phyloP scores from a whole-genome alignment of 2,888 invertebrate species.

The Ochlodes sylvanus region DNA sequence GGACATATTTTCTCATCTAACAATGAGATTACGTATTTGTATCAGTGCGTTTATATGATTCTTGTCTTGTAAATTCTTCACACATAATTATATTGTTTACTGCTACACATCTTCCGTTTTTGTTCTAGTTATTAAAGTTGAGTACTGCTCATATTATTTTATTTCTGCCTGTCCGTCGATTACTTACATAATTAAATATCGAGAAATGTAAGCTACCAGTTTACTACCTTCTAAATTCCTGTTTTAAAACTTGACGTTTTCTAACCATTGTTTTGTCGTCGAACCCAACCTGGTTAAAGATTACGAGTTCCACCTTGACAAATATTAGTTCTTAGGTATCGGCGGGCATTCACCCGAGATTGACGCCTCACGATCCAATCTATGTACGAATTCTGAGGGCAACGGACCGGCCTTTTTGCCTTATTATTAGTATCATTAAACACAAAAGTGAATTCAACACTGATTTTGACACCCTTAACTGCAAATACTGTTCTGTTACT shows the following conservation, averaged over 20 bases:
- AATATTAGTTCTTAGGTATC: constrained; percentile 43
- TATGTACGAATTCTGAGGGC: constrained; percentile 56
- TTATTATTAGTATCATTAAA: constrained; percentile 21
- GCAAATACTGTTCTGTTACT: too few species aligned
- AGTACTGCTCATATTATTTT: too few species aligned
- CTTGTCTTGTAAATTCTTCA: constrained; percentile 22
- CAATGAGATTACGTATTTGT: constrained; percentile 36
- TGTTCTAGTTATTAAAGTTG: too few species aligned
- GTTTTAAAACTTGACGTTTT: too few species aligned
- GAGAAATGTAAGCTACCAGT: too few species aligned
- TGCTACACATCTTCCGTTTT: neutral
- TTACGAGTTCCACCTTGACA: constrained; percentile 40
- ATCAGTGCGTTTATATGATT: constrained; percentile 31
- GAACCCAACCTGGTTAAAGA: constrained; percentile 13
- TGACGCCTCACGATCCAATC: constrained; percentile 60
- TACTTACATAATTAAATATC: too few species aligned
- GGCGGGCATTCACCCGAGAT: constrained; percentile 55
- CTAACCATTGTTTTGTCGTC: too few species aligned
- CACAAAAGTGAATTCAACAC: constrained; percentile 14
- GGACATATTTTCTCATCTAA: constrained; percentile 37
- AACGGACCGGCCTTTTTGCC: constrained; percentile 42
- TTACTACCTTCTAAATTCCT: too few species aligned
- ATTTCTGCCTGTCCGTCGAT: too few species aligned
- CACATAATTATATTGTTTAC: constrained; percentile 16
- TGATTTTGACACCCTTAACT: neutral